Percentiles rank a stretch among this genome's conserved stretches.
Conservation (phyloP, 2,888 invertebrate genomes). For the Andrena marginata region DNA sequence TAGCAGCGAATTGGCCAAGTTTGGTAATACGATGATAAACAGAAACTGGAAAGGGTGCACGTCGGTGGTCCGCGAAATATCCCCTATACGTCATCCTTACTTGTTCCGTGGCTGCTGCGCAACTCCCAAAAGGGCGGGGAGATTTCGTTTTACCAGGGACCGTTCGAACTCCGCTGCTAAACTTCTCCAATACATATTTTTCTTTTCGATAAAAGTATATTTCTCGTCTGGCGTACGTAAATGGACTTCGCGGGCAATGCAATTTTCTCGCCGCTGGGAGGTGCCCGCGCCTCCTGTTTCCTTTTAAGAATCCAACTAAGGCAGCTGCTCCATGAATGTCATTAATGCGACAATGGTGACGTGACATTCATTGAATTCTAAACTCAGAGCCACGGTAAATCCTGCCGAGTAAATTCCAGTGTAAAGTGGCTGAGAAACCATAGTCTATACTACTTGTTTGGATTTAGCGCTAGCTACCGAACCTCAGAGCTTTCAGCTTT, state of each 20-base stretch:
- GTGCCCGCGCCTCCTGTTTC: neutral
- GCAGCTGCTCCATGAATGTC: neutral
- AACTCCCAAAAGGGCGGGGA: constrained; percentile 53
- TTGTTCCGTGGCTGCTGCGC: constrained; percentile 21
- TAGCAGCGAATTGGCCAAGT: constrained; percentile 61
- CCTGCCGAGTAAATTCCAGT: no score
- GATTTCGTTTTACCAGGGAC: constrained; percentile 33
- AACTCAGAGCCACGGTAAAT: no score
- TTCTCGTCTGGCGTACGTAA: constrained; percentile 30
- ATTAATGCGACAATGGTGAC: no score
- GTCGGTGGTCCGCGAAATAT: constrained; percentile 48
- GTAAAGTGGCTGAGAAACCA: no score
- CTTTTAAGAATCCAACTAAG: neutral
- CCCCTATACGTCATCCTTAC: constrained; percentile 49
- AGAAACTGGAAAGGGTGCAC: constrained; percentile 43
- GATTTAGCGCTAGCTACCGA: no score
- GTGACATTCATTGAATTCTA: neutral
- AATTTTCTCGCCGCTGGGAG: constrained; percentile 16
- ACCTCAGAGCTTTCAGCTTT: no score
- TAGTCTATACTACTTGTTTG: no score
- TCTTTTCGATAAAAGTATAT: constrained; percentile 52
- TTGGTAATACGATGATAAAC: constrained; percentile 67
- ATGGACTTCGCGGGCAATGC: constrained; percentile 29
- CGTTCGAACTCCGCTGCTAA: constrained; percentile 39
- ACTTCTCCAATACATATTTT: constrained; percentile 62